A percentile compares a stretch with the other conserved stretches of the same genome.
phyloP scores from a whole-genome alignment of 2,888 invertebrate genomes.

The Ommatoiulus sabulosus region DNA sequence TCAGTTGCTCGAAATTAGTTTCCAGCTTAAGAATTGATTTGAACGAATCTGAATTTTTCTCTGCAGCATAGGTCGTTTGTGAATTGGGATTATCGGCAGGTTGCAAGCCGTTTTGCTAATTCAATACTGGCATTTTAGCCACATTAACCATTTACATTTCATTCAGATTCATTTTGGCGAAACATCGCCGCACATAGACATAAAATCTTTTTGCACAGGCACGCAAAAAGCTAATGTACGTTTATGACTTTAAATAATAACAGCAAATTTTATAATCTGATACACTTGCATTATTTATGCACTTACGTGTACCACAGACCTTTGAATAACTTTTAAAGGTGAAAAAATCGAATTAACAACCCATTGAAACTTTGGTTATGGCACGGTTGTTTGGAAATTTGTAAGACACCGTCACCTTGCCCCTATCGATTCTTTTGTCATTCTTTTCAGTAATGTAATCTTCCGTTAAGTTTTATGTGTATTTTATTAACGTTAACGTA shows the following conservation, averaged over 20 bases:
- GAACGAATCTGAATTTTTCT: no score
- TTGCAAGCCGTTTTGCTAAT: not conserved
- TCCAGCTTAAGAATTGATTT: no score
- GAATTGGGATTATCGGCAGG: not conserved
- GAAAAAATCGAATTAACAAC: no score
- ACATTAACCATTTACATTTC: not conserved
- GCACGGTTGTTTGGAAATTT: no score
- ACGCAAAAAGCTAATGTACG: not conserved
- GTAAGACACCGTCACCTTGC: not conserved
- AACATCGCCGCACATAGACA: not conserved
- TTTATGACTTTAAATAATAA: not conserved
- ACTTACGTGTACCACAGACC: not conserved
- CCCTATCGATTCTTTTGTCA: not conserved
- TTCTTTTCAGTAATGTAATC: not conserved
- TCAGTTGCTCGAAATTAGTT: no score
- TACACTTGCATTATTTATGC: not conserved
- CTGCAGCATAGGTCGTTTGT: not conserved
- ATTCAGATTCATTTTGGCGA: not conserved
- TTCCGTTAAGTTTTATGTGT: not conserved
- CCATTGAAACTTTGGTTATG: no score
- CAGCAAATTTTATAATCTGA: not conserved
- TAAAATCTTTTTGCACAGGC: not conserved
- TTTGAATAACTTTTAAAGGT: no score
- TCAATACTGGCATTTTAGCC: slow-evolving; percentile 32
- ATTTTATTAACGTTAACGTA: not conserved